Conservation (phyloP, 2,888 invertebrate genomes). For the Chaitophorus viminalis region DNA sequence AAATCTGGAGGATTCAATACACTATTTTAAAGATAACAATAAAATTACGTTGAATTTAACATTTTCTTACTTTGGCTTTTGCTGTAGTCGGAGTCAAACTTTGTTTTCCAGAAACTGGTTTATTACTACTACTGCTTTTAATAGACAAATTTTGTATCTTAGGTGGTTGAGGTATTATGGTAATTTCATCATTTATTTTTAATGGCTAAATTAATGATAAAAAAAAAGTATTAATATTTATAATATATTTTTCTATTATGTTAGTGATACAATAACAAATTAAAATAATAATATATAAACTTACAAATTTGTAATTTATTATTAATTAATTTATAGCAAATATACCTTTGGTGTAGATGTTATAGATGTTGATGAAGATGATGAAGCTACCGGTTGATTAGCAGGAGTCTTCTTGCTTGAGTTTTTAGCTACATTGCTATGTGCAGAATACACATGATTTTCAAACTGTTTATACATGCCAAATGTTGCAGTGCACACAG, state of each 20-base stretch:
- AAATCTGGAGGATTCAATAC: too few relatives aligned
- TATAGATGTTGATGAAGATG: constrained; percentile 67
- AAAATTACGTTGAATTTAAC: too few relatives aligned
- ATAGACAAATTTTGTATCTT: constrained; percentile 52
- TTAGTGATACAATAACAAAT: background rate
- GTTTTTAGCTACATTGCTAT: constrained; percentile 88
- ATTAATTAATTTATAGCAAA: constrained; percentile 8
- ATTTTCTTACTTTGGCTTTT: constrained; percentile 52
- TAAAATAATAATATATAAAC: background rate
- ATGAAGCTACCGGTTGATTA: constrained; percentile 67
- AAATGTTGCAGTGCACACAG: constrained; percentile 93
- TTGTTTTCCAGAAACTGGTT: constrained; percentile 51
- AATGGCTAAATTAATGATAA: constrained; percentile 71
- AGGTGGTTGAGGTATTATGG: constrained; percentile 84
- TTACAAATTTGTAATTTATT: background rate
- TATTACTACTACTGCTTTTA: constrained; percentile 50
- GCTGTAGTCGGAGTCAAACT: constrained; percentile 34
- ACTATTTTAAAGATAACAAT: too few relatives aligned
- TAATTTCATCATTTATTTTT: constrained; percentile 89
- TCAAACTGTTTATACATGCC: constrained; percentile 96
- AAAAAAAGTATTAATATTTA: background rate
- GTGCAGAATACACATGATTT: constrained; percentile 92
- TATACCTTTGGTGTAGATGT: constrained; percentile 55
- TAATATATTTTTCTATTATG: background rate
- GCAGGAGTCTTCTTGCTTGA: constrained; percentile 76